Percentiles rank a stretch among this genome's conserved stretches.
Conservation (phyloP, 2,113 vertebrate species). For the Perognathus longimembris region DNA sequence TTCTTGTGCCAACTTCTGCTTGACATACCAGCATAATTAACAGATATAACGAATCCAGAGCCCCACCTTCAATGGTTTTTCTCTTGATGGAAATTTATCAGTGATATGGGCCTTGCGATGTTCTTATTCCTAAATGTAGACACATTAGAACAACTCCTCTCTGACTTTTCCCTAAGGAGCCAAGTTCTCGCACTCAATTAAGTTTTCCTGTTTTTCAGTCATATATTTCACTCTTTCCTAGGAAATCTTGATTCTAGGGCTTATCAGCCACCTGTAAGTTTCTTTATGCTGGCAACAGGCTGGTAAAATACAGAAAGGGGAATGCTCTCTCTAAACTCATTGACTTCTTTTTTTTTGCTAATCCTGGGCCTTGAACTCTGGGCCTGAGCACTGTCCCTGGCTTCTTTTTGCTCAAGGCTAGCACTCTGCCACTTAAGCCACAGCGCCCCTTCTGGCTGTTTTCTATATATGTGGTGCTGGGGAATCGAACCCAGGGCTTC, state of each 20-base stretch:
- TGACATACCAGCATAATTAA: not conserved
- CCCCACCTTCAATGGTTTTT: not conserved
- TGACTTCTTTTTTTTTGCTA: too few relatives aligned
- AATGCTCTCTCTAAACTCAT: not conserved
- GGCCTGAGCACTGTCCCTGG: too few relatives aligned
- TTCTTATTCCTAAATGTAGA: not conserved
- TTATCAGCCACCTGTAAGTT: not conserved
- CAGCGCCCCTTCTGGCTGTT: too few relatives aligned
- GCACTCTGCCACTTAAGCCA: too few relatives aligned
- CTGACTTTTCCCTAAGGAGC: not conserved
- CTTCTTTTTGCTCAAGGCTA: too few relatives aligned
- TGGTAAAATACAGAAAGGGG: conserved; percentile 3
- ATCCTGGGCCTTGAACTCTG: too few relatives aligned
- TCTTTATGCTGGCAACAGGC: conserved; percentile 40
- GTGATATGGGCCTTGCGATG: not conserved
- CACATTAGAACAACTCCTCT: not conserved
- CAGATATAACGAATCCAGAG: not conserved
- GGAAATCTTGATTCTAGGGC: conserved; percentile 34
- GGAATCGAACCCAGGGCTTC: too few relatives aligned
- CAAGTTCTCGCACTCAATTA: conserved; percentile 2
- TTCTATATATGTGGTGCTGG: too few relatives aligned
- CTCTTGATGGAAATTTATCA: conserved; percentile 28
- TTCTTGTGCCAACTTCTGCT: conserved; percentile 21
- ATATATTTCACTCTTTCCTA: conserved; percentile 1
- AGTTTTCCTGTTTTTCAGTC: conserved; percentile 15